phyloP scores from a whole-genome alignment of 2,797 vertebrate genomes.

The Geotrypetes seraphini region DNA sequence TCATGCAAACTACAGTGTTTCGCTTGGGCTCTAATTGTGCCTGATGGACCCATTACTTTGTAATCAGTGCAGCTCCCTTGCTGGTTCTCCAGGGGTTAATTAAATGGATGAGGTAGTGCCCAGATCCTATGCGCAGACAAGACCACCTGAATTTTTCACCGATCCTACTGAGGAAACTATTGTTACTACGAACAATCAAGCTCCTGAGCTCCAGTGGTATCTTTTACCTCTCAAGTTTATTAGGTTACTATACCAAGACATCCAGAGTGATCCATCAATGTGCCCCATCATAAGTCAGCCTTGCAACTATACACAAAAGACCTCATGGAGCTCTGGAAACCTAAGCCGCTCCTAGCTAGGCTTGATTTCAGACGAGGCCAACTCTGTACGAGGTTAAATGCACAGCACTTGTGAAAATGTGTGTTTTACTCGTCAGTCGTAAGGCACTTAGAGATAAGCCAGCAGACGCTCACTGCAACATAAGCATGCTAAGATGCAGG shows the following conservation, averaged over 20 bases:
- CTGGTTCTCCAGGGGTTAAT: constrained; percentile 71
- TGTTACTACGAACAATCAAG: constrained; percentile 12
- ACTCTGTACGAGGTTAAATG: constrained; percentile 40
- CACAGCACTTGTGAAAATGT: constrained; percentile 23
- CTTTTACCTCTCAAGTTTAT: constrained; percentile 20
- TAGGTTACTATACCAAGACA: constrained; percentile 24
- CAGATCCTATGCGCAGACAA: constrained; percentile 33
- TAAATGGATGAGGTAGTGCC: constrained; percentile 52
- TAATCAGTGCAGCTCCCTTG: constrained; percentile 58
- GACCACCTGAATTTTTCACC: constrained; percentile 36
- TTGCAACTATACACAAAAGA: constrained; percentile 1
- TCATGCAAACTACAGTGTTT: constrained; percentile 60
- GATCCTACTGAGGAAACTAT: constrained; percentile 19
- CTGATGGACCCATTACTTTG: constrained; percentile 69
- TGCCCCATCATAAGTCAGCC: neutral
- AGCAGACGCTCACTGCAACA: constrained; percentile 25
- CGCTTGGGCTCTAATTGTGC: constrained; percentile 70
- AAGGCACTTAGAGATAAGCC: constrained; percentile 27
- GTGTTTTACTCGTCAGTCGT: constrained; percentile 12
- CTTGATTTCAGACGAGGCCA: constrained; percentile 22
- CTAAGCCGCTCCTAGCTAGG: constrained; percentile 10
- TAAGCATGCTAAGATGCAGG: constrained; percentile 26
- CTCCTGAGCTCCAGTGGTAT: constrained; percentile 16
- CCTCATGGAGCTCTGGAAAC: constrained; percentile 15
- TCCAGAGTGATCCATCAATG: constrained; percentile 4